Evolutionary conservation across 1,140 invertebrate genomes (phyloP).

Genomic region (Solen grandis): DNA sequence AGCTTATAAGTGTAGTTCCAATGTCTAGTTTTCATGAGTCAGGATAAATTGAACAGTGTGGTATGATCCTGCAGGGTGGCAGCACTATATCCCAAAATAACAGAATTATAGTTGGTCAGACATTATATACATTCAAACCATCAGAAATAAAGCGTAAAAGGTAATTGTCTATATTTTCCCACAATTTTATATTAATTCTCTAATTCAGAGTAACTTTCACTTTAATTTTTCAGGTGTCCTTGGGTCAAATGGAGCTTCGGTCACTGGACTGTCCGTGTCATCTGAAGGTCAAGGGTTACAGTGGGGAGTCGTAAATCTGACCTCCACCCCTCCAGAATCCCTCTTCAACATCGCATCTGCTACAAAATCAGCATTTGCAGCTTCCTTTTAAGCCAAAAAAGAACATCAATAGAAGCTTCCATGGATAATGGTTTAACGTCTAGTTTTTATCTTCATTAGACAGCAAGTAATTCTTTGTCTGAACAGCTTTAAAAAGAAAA

Average conservation of each 20-base stretch:
- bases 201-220: neutral
- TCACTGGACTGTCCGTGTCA: conserved; percentile 56
- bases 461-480: too few species aligned
- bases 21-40: neutral
- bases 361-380: conserved; percentile 35
- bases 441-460: too few species aligned
- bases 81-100: conserved; percentile 1
- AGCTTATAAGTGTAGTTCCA: too few species aligned
- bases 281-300: conserved; percentile 23
- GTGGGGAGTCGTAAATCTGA: conserved; percentile 57
- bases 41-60: neutral
- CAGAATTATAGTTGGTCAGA: neutral
- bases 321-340: conserved; percentile 24
- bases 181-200: neutral
- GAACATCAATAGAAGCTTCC: too few species aligned
- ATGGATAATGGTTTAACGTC: too few species aligned
- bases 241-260: conserved; percentile 49
- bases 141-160: neutral
- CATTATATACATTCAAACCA: neutral
- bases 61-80: neutral
- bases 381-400: too few species aligned
- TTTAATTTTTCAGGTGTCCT: conserved; percentile 58
- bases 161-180: neutral
- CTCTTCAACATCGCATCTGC: conserved; percentile 4
- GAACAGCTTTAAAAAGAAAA: too few species aligned